These are phyloP conservation scores for Mallateleia sp. DNA, from an alignment of 2,888 invertebrate genomes.

Conservation along the genomic window DNA sequence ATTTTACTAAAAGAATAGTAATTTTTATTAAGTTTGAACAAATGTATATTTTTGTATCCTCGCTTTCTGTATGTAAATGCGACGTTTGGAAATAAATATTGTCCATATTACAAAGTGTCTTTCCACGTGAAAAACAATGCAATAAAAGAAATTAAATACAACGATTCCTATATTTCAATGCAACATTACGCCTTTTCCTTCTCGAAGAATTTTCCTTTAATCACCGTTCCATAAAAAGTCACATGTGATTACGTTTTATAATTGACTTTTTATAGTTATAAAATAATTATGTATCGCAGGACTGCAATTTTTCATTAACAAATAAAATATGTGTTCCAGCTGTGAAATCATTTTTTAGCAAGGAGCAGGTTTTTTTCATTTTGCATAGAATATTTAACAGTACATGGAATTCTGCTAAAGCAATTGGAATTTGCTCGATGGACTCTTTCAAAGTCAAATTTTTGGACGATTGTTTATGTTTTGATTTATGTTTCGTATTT, in stretches of 20 bases:
- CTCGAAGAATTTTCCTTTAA: slow-evolving; percentile 40
- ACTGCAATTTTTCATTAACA: slow-evolving; percentile 33
- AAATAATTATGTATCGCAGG: slow-evolving; percentile 22
- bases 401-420: background rate
- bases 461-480: background rate
- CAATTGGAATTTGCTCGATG: background rate
- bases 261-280: slow-evolving; percentile 42
- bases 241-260: slow-evolving; percentile 56
- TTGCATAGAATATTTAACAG: no score
- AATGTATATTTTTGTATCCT: no score
- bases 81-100: no score
- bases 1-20: no score
- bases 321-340: background rate
- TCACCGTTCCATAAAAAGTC: slow-evolving; percentile 36
- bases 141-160: slow-evolving; percentile 25
- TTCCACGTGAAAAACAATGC: slow-evolving; percentile 6
- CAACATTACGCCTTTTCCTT: slow-evolving; percentile 40
- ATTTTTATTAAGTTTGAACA: no score
- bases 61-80: no score
- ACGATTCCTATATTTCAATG: background rate
- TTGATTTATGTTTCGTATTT: no score
- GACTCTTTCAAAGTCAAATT: background rate
- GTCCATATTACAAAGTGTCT: background rate
- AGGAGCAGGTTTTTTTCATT: background rate
- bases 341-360: background rate